Base-by-base conservation (phyloP, 2,888 invertebrate species). In the Cacoxenus indagator region DNA sequence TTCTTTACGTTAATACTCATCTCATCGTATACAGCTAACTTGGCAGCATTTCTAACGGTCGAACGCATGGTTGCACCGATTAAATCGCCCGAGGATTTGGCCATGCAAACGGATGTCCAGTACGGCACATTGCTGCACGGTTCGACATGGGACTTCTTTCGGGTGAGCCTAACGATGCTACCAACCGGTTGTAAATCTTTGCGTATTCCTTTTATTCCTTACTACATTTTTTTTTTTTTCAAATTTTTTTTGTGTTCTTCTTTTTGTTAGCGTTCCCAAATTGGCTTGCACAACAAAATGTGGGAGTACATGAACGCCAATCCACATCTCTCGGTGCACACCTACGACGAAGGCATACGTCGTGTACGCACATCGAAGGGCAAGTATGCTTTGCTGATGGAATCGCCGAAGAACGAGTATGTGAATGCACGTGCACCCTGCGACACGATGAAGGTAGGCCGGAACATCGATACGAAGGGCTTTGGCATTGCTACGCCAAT, bases 1-100 rank as follows among this genome's bases (percentile, higher is more conserved):
- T 99, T 99, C 89, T 99, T 99, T 89, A 99, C 98, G 0, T 91
- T 99, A 71, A 99, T 99, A 84, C 91, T 99, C 69, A 97, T 98
- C 73, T 98, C 98, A 67, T 98, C 98, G 17, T 99, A 99, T 88
- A 99, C 99, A 51, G 99, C 99, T 69, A 99, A 99, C 88, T 90
- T 99, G 81, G 97, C 98, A 1, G 99, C 99, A 1, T 99, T 99
- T 88, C 92, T 99, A 70, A 99, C 99, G 6, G 95, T 98, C 69
- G 98, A 98, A 88, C 91, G 98, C 77, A 98, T 98, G 93, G 93
- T 96, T 19, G 94, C 97, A 6, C 97, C 98, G 17, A 95, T 97
- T 78, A 96, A 95, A 89, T 95, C 95, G 43, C 94, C 96, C 2
- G 95, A 98, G 86, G 97, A 96, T 89, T 90, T 97, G 67, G 94